Evolutionary conservation across 2,888 invertebrate species (phyloP), one percentile per base, ranked within the genome.

Genomic region (Caenorhabditis macrosperma): DNA sequence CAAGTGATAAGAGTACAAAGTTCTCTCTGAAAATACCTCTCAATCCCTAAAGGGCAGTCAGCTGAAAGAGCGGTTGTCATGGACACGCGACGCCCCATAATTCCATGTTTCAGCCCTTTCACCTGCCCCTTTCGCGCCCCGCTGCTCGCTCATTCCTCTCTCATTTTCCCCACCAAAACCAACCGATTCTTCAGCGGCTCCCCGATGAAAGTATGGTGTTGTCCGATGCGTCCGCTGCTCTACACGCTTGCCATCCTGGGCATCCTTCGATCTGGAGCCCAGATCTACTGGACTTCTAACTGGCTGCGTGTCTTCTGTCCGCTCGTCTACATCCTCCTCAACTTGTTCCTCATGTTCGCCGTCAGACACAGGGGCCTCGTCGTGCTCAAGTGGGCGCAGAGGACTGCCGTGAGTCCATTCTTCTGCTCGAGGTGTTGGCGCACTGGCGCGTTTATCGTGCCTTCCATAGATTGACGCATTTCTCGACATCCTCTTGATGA

Each of bases 181-280:
- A 15, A 6, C 15, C n/a, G 15, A 15, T 20, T 20, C 7, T 15
- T 20, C 17, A 50, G 61, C 28, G 10, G n/a, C n/a, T n/a, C n/a
- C n/a, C n/a, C n/a, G n/a, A 71, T 71, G 71, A 71, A 61, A 38
- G n/a, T 71, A 41, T 52, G 61, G 20, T 71, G 71, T 38, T 20
- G 44, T 7, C 61, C 71, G 35, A 55, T 61, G n/a, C 61, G 61
- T 22, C 44, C 44, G 1, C 6, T 61, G 17, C 54, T 71, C 24
- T 46, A 55, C 17, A 35, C 52, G 20, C 71, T 71, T 30, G 71
- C 71, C n/a, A 22, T 26, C 10, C 38, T 61, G 17, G 54, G 69
- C 20, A 54, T 71, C 38, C 44, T 61, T 48, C 69, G 59, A 50
- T 52, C 69, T 6, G 69, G 69, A 30, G 52, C 38, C 28, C 69